A percentile compares a stretch with the other conserved stretches of the same genome.
phyloP scores from a whole-genome alignment of 2,113 vertebrate species.

The Thalassarche chlororhynchos region DNA sequence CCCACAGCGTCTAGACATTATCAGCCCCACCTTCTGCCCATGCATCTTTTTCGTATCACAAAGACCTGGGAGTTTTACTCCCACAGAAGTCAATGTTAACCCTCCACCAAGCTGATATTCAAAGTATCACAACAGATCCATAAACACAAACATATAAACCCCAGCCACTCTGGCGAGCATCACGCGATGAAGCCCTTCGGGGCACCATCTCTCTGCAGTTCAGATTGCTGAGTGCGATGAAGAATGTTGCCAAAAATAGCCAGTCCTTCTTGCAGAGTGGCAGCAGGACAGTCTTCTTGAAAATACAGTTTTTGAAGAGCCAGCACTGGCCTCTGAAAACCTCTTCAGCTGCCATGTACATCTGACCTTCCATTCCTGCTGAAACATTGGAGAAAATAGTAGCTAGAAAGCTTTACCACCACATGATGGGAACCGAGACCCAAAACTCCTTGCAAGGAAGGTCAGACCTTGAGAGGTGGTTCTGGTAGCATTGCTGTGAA shows the following conservation, averaged over 20 bases:
- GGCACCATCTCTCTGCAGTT: neutral
- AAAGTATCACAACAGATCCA: neutral
- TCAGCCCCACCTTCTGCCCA: neutral
- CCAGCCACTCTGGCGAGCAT: neutral
- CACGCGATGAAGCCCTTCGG: neutral
- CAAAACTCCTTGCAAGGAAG: neutral
- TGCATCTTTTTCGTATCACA: neutral
- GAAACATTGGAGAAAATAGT: neutral
- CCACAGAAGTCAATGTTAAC: neutral
- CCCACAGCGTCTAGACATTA: neutral
- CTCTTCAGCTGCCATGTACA: neutral
- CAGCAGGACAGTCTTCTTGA: neutral
- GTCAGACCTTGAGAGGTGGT: no score
- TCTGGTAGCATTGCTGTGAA: neutral
- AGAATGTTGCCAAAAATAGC: neutral
- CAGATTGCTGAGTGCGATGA: rapidly evolving
- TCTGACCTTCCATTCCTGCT: neutral
- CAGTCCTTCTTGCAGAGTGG: neutral
- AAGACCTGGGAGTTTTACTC: neutral
- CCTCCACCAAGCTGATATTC: neutral
- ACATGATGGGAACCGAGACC: rapidly evolving
- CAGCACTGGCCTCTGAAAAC: neutral
- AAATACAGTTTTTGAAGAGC: neutral
- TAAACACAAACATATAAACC: neutral
- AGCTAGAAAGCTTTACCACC: neutral